Evolutionary conservation across 1,140 invertebrate genomes (phyloP).

Genomic region (Drosophila takahashii): DNA sequence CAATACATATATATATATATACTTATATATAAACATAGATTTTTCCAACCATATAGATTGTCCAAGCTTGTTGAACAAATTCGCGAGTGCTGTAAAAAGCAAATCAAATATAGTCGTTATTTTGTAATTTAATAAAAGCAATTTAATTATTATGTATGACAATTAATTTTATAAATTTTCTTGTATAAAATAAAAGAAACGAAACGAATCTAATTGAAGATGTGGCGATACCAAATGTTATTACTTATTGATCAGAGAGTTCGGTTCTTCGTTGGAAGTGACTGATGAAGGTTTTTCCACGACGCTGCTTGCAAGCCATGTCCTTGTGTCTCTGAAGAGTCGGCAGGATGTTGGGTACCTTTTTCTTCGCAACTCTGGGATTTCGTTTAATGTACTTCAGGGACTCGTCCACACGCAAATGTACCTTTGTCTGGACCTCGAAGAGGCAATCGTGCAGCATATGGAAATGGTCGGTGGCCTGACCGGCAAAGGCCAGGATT

Average conservation of each 20-base stretch:
- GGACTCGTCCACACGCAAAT: not conserved
- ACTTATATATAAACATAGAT: slow-evolving; percentile 44
- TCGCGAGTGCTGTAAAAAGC: slow-evolving; percentile 73
- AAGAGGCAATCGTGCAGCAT: not conserved
- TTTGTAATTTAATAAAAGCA: slow-evolving; percentile 75
- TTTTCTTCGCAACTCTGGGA: not conserved
- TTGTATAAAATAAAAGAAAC: slow-evolving; percentile 69
- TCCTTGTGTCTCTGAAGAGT: not conserved
- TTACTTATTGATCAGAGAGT: slow-evolving; percentile 6
- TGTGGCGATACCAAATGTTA: not conserved
- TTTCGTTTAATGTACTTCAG: not conserved
- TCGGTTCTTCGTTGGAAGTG: not conserved
- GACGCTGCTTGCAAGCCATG: not conserved
- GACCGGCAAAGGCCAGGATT: slow-evolving; percentile 17
- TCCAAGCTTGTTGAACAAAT: slow-evolving; percentile 67
- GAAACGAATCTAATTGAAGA: slow-evolving; percentile 55
- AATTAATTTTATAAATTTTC: slow-evolving; percentile 68
- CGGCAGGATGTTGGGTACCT: not conserved
- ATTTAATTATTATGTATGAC: slow-evolving; percentile 64
- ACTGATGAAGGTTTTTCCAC: not conserved
- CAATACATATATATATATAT: slow-evolving; percentile 59
- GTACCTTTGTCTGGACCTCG: not conserved
- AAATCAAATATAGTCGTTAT: slow-evolving; percentile 83
- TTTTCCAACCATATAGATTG: slow-evolving; percentile 44
- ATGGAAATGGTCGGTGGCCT: slow-evolving; percentile 37